A percentile compares a stretch with the other conserved stretches of the same genome.
These are phyloP conservation scores for Sphaerophoria taeniata DNA, from an alignment of 2,888 invertebrate species.

Conservation along the genomic window DNA sequence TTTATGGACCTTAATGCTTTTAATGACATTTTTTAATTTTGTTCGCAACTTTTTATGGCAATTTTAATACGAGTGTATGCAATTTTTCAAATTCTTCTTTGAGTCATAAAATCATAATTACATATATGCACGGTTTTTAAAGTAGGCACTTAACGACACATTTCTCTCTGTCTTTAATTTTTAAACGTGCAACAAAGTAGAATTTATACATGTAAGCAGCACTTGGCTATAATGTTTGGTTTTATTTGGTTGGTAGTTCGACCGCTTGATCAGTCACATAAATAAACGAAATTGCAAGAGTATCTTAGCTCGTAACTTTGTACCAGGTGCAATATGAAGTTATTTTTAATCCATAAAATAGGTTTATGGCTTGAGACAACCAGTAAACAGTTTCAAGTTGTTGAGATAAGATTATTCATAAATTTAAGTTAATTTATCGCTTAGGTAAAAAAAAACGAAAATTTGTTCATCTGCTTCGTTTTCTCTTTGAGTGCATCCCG, in stretches of 20 bases:
- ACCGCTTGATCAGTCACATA: constrained; percentile 1
- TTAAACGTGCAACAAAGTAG: constrained; percentile 5
- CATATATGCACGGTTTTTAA: constrained; percentile 1
- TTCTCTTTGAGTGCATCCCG: too few relatives aligned
- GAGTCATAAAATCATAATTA: constrained; percentile 18
- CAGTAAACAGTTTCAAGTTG: background rate
- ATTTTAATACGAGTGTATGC: too few relatives aligned
- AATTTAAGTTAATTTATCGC: constrained; percentile 22
- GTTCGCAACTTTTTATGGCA: constrained; percentile 8
- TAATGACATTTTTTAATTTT: background rate
- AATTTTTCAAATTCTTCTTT: background rate
- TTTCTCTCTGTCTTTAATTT: constrained; percentile 2
- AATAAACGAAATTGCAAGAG: background rate
- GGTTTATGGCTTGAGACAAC: background rate
- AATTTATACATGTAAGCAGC: background rate
- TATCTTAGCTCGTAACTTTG: background rate
- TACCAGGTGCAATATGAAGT: constrained; percentile 20
- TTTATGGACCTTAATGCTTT: background rate
- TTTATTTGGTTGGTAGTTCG: constrained; percentile 22
- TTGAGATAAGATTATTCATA: constrained; percentile 8
- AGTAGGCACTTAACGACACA: constrained; percentile 9
- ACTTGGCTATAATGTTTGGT: constrained; percentile 7
- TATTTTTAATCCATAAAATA: constrained; percentile 19
- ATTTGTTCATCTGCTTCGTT: background rate
- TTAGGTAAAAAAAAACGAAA: background rate